Evolutionary conservation across 2,113 vertebrate genomes (phyloP), one percentile per base, ranked within the genome.

Genomic region (Mesoclemmys tuberculata): DNA sequence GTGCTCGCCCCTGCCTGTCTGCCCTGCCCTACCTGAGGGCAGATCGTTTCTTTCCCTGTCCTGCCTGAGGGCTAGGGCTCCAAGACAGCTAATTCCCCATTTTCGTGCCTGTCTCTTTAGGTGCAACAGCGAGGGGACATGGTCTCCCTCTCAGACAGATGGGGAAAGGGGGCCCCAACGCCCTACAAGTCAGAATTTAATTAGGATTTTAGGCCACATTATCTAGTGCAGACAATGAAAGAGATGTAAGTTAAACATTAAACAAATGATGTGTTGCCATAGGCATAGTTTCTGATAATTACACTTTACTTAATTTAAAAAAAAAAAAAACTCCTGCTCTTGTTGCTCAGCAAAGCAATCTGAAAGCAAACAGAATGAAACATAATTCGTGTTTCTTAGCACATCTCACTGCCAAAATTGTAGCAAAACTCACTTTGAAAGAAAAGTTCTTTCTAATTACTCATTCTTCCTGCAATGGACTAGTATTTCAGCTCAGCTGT

Each of bases 391-490:
- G 4, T 38, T 92, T 80, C 82, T n/a, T 80, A 41, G 48, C 46
- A 58, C 19, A 41, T 58, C 82, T 44, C 31, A 7, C 35, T 90
- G 88, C 3, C 24, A 81, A 93, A 90, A 87, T 94, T 64, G 35
- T 41, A 88, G n/a, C 46, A 94, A 82, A 93, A 84, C 35, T 89
- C 24, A 44, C 41, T 75, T 75, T 44, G 41, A 24, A 75, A 79
- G 46, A 58, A 84, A 82, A 88, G 84, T 74, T 48, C n/a, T 92
- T 96, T 88, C 75, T 48, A 48, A 19, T 79, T 71, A 82, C 61
- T 95, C 85, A 44, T 85, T 94, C 95, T 92, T 55, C 82, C 68
- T 93, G 46, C n/a, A 29, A 68, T 41, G 35, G 54, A 96, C 85
- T 88, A 82, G 83, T 74, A 87, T 95, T 93, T 86, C 75, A 93